phyloP scores from a whole-genome alignment of 2,888 invertebrate species.

The Unio delphinus region DNA sequence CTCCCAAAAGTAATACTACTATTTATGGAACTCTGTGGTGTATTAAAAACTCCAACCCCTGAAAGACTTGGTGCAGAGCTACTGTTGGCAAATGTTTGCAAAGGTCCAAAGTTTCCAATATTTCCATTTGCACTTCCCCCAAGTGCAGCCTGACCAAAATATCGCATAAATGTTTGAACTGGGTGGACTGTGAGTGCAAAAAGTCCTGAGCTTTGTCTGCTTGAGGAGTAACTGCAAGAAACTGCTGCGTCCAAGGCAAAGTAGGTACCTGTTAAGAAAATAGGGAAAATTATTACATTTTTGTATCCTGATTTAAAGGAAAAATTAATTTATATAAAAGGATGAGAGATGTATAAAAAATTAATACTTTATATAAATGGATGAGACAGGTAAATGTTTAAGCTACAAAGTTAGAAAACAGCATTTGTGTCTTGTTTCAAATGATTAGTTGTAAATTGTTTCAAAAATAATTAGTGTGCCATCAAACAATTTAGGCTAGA shows the following conservation, averaged over 20 bases:
- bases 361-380: too few relatives aligned
- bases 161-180: not conserved
- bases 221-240: constrained; percentile 27
- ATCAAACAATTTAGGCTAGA: too few relatives aligned
- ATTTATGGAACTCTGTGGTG: not conserved
- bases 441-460: too few relatives aligned
- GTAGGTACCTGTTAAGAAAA: constrained; percentile 36
- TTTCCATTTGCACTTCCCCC: not conserved
- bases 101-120: not conserved
- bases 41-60: not conserved
- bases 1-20: not conserved
- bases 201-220: not conserved
- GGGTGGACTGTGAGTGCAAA: constrained; percentile 1
- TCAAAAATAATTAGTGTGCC: too few relatives aligned
- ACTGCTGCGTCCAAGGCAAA: constrained; percentile 40
- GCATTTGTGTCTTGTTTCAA: too few relatives aligned
- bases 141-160: not conserved
- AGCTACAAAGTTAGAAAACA: too few relatives aligned
- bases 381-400: too few relatives aligned
- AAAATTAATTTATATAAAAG: too few relatives aligned
- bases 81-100: not conserved
- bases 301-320: too few relatives aligned
- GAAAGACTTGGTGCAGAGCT: not conserved
- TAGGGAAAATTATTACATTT: not conserved
- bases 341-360: too few relatives aligned